phyloP scores from a whole-genome alignment of 2,113 vertebrate species.

The Butorides virescens region DNA sequence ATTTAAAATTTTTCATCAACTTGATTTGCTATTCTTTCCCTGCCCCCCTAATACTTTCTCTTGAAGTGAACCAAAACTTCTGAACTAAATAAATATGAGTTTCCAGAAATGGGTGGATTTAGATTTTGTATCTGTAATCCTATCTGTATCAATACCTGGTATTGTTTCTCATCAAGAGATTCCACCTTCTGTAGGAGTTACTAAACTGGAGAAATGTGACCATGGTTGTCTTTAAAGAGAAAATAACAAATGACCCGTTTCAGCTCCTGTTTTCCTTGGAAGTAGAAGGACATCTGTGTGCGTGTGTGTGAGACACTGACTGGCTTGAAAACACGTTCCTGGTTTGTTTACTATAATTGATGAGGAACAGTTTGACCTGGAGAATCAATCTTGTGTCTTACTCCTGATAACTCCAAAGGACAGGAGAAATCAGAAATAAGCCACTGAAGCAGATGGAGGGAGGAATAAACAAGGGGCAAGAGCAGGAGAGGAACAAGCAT shows the following conservation, averaged over 20 bases:
- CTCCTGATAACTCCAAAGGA: slow-evolving; percentile 51
- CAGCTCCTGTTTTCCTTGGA: neutral
- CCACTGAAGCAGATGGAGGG: neutral
- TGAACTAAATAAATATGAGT: neutral
- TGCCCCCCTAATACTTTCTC: neutral
- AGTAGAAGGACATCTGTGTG: slow-evolving; percentile 10
- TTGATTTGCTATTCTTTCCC: neutral
- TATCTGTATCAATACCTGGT: neutral
- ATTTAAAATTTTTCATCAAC: neutral
- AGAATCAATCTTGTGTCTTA: slow-evolving; percentile 63
- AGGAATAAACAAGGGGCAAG: neutral
- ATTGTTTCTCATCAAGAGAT: neutral
- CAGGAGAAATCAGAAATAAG: slow-evolving; percentile 44
- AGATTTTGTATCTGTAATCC: neutral
- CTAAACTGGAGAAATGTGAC: neutral
- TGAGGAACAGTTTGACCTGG: slow-evolving; percentile 48
- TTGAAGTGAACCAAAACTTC: neutral
- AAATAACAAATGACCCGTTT: neutral
- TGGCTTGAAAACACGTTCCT: slow-evolving; percentile 31
- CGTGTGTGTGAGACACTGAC: neutral
- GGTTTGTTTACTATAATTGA: slow-evolving; percentile 64
- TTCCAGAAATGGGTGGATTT: neutral
- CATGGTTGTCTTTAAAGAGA: neutral
- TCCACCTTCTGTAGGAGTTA: neutral
- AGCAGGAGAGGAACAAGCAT: neutral